Evolutionary conservation across 2,113 vertebrate genomes (phyloP).

Genomic region (Thalassoma bifasciatum): DNA sequence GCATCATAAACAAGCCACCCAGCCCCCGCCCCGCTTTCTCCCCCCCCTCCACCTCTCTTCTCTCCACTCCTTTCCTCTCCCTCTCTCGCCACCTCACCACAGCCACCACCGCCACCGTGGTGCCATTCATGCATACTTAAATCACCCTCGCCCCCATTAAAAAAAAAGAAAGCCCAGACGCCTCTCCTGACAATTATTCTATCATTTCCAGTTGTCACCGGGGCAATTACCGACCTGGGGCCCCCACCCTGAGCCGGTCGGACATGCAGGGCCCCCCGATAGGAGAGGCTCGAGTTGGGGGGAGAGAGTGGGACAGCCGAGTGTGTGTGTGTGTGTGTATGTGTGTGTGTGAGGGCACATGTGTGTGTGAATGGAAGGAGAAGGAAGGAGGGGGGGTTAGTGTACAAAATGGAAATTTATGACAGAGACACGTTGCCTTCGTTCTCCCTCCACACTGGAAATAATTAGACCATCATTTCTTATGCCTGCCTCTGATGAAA

Average conservation of each 20-base stretch:
- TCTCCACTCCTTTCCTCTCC: conserved; percentile 30
- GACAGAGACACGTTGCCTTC: conserved; percentile 88
- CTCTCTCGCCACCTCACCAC: conserved; percentile 52
- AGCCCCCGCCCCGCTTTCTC: conserved; percentile 37
- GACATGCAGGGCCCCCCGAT: conserved; percentile 62
- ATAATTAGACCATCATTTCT: conserved; percentile 89
- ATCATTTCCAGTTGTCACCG: conserved; percentile 99
- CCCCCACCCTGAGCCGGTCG: conserved; percentile 69
- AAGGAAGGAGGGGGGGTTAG: conserved; percentile 80
- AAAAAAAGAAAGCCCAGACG: conserved; percentile 81
- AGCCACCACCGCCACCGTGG: conserved; percentile 68
- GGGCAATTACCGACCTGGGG: conserved; percentile 96
- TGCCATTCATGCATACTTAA: conserved; percentile 98
- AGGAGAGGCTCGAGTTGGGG: conserved; percentile 62
- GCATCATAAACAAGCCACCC: conserved; percentile 99
- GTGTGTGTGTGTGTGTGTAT: conserved; percentile 29
- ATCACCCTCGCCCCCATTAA: conserved; percentile 94
- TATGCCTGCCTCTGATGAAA: conserved; percentile 82
- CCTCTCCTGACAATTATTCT: conserved; percentile 99
- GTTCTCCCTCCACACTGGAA: conserved; percentile 87
- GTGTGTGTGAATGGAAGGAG: conserved; percentile 21
- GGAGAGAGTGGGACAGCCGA: conserved; percentile 44
- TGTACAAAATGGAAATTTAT: conserved; percentile 96
- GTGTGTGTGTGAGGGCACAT: conserved; percentile 21
- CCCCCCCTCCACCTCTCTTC: conserved; percentile 39